These are phyloP conservation scores for Platanista minor DNA, from an alignment of 2,113 vertebrate species.

Conservation along the genomic window DNA sequence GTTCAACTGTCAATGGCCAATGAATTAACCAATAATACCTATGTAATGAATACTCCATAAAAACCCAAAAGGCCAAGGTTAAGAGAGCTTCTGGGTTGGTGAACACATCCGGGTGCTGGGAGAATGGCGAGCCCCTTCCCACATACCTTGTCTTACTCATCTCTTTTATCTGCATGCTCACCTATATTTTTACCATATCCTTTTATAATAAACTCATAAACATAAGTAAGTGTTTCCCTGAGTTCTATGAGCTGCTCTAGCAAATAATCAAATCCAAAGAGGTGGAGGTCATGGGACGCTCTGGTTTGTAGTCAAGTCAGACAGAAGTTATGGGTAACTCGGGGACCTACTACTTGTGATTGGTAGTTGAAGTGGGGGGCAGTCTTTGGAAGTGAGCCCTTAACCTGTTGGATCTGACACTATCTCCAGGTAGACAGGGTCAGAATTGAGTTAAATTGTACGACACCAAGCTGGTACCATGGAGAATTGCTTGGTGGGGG, in stretches of 20 bases:
- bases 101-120: neutral
- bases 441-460: neutral
- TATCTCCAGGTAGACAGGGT: neutral
- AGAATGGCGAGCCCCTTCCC: neutral
- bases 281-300: too few relatives aligned
- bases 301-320: too few relatives aligned
- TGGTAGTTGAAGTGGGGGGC: too few relatives aligned
- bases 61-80: neutral
- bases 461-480: neutral
- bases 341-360: too few relatives aligned
- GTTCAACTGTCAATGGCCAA: neutral
- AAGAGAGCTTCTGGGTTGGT: neutral
- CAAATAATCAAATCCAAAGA: too few relatives aligned
- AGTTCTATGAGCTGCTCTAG: neutral
- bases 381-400: too few relatives aligned
- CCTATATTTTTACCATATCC: neutral
- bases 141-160: neutral
- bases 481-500: neutral
- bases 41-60: neutral
- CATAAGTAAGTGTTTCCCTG: neutral
- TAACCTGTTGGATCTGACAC: neutral
- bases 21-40: neutral
- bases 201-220: neutral
- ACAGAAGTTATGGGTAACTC: too few relatives aligned
- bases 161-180: neutral